Evolutionary conservation across 1,140 invertebrate species (phyloP).

Genomic region (Trichoplusia ni): DNA sequence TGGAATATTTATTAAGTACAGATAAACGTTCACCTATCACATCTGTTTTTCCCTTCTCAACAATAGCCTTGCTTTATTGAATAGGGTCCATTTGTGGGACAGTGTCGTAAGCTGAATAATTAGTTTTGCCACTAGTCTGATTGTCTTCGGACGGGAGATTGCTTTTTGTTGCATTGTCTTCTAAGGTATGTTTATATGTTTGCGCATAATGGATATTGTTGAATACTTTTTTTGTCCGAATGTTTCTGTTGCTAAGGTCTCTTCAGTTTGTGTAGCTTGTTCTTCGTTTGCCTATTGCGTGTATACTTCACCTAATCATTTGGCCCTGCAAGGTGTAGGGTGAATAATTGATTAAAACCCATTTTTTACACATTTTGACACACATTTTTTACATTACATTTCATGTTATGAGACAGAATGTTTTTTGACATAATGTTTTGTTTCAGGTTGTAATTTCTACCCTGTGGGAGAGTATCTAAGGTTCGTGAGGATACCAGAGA

Average conservation of each 20-base stretch:
- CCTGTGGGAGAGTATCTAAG: slow-evolving; percentile 88
- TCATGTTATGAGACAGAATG: no score
- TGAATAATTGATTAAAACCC: no score
- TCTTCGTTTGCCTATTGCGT: no score
- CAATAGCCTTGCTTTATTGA: slow-evolving; percentile 17
- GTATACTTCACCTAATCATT: no score
- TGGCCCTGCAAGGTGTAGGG: no score
- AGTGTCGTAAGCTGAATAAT: slow-evolving; percentile 25
- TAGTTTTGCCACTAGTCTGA: slow-evolving; percentile 3
- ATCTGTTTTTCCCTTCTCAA: slow-evolving; percentile 18
- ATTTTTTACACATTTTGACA: no score
- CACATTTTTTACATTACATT: no score
- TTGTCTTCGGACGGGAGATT: slow-evolving; percentile 1
- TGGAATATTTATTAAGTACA: slow-evolving; percentile 7
- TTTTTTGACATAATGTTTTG: slow-evolving; percentile 47
- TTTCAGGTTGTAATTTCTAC: slow-evolving; percentile 91
- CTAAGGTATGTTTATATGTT: neutral
- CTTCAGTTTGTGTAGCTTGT: no score
- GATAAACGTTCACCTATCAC: slow-evolving; percentile 15
- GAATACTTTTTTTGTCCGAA: neutral
- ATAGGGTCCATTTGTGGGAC: slow-evolving; percentile 21
- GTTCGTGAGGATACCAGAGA: slow-evolving; percentile 89
- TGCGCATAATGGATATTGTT: slow-evolving; percentile 15
- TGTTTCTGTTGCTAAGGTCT: neutral
- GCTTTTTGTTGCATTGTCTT: slow-evolving; percentile 16